Percentiles rank a stretch among this genome's conserved stretches.
Conservation (phyloP, 2,797 vertebrate genomes). For the Danio kyathit region DNA sequence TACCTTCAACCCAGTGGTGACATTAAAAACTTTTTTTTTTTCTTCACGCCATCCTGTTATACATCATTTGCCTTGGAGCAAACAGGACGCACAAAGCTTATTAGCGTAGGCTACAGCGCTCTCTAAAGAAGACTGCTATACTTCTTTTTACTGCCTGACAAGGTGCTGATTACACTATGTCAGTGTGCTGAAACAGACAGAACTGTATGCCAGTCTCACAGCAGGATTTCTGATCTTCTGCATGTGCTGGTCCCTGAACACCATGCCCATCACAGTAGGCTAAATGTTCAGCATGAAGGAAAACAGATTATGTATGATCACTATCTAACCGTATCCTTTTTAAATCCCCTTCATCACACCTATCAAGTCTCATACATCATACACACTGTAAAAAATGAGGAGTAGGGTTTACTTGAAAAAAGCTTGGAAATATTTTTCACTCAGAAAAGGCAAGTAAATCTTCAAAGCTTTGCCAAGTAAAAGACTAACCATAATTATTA, state of each 20-base stretch:
- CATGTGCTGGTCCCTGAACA: slow-evolving; percentile 54
- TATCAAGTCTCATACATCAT: slow-evolving; percentile 73
- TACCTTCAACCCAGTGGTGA: slow-evolving; percentile 24
- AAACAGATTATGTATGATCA: slow-evolving; percentile 80
- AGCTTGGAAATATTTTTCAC: no score
- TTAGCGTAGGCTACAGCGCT: slow-evolving; percentile 38
- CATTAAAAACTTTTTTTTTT: slow-evolving; percentile 36
- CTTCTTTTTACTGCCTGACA: slow-evolving; percentile 57
- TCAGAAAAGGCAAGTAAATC: no score
- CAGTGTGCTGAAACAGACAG: slow-evolving; percentile 47
- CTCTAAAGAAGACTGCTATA: slow-evolving; percentile 55
- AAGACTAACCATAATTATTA: no score
- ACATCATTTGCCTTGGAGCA: slow-evolving; percentile 56
- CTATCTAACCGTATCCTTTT: slow-evolving; percentile 81
- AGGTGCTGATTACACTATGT: slow-evolving; percentile 57
- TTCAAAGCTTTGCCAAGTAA: no score
- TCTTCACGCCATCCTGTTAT: slow-evolving; percentile 33
- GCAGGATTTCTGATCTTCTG: slow-evolving; percentile 57
- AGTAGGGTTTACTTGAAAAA: no score
- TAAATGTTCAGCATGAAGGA: slow-evolving; percentile 82
- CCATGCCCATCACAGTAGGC: slow-evolving; percentile 79
- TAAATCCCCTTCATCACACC: slow-evolving; percentile 82
- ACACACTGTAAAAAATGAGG: no score
- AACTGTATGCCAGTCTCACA: slow-evolving; percentile 44
- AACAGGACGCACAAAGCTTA: slow-evolving; percentile 58